Evolutionary conservation across 2,113 vertebrate species (phyloP), one percentile per base, ranked within the genome.

Genomic region (Ornithorhynchus anatinus): DNA sequence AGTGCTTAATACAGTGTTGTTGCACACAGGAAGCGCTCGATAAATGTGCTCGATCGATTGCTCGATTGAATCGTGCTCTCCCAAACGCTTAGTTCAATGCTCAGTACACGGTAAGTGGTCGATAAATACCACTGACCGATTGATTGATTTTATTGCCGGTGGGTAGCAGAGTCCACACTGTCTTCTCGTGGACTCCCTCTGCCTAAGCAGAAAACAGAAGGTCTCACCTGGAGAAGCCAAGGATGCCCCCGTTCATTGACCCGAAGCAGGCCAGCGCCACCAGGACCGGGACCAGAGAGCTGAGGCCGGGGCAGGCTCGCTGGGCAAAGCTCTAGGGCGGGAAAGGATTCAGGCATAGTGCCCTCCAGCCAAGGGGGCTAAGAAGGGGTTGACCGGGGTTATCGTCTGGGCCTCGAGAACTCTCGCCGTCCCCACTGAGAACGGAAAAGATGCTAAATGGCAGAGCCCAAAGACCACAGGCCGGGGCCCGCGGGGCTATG

Each of bases 211-310:
- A 3, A 20, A 19, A 19, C 19, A 38, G 12, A 52, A 58, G 56
- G 7, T 10, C 3, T 54, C 79, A 96, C 95, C 95, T 96, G 51
- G 96, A 91, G 45, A 90, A 68, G 0, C 88, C 87, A 71, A 97
- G 95, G 77, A 96, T 91, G 19, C 94, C 94, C 15, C 95, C 95
- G 16, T 96, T 96, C 32, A 97, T 86, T 4, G 95, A 86, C 54
- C 96, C 96, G 22, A 97, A 93, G 59, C 96, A 97, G 45, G 96
- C 96, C 10, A 96, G 38, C 0, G 95, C 91, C 0, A 97, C 96
- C 10, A 97, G 92, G 45, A 96, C 13, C 8, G 95, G 95, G 31
- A 97, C 88, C 52, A 94, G 75, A 0, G 93, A 88, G 5, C 94
- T 89, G 35, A 96, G 14, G 19, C 91, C 88, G 67, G 87, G 88